phyloP scores from a whole-genome alignment of 2,113 vertebrate genomes.

The Nothocercus julius region DNA sequence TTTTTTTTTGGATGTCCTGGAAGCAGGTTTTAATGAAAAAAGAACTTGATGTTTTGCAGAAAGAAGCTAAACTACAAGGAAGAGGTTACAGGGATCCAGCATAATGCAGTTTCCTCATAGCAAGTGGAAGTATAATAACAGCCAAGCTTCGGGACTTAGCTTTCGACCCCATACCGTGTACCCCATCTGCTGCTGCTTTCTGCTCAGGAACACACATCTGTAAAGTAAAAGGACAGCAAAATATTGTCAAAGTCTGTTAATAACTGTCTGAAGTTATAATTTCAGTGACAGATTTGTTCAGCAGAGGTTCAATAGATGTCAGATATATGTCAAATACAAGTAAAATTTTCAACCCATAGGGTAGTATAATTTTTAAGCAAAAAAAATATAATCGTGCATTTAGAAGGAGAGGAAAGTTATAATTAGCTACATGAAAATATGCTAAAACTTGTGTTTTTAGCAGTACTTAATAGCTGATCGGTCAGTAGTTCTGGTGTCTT shows the following conservation, averaged over 20 bases:
- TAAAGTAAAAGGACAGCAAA: not conserved
- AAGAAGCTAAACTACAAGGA: not conserved
- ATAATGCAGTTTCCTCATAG: fast-evolving
- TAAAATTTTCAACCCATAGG: not conserved
- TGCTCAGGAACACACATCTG: not conserved
- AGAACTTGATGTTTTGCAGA: not conserved
- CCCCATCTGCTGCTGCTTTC: not conserved
- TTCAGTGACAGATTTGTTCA: conserved; percentile 35
- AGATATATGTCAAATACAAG: conserved; percentile 15
- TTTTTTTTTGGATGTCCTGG: too few relatives aligned
- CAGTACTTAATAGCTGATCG: not conserved
- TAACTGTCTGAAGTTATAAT: conserved; percentile 36
- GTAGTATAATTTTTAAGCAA: not conserved
- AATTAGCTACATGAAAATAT: not conserved
- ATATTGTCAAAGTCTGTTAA: conserved; percentile 8
- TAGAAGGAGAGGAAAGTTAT: not conserved
- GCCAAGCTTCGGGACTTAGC: not conserved
- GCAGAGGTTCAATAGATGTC: conserved; percentile 29
- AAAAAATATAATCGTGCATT: not conserved
- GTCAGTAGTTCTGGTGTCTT: not conserved
- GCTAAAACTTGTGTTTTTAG: not conserved
- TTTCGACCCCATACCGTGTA: fast-evolving
- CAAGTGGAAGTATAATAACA: not conserved
- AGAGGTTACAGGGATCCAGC: not conserved
- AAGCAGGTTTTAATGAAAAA: not conserved